Base-by-base conservation (phyloP, 1,140 invertebrate genomes). In the Drosophila kohkoa region DNA sequence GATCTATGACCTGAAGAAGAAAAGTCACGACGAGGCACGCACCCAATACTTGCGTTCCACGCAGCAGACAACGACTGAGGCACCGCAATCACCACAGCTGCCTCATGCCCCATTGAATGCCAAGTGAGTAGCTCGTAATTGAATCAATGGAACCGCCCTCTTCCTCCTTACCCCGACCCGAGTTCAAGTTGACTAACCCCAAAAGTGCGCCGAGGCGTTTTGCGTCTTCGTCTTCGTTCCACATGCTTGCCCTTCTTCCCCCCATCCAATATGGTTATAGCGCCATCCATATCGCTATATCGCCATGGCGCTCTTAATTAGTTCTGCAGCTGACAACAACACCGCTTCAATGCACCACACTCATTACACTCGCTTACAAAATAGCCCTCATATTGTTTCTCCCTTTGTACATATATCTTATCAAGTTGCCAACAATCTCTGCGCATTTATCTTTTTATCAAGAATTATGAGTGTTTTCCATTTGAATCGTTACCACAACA, bases 1-100 rank as follows among this genome's bases (percentile, higher is more conserved):
- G 83, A 96, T 99, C 32, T 95, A 96, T 62, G 97, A 98, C 86
- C 92, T 98, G 49, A 98, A 98, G 87, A 95, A 96, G 64, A 94
- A 96, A 64, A 97, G 96, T 0, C 97, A 98, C 86, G 96, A 98
- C 89, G 97, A 98, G 93, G 97, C 97, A 1, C 95, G 91, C 68
- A 91, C 86, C 7, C 91, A 92, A 67, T 92, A 92, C 67, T 62
- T 92, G 63, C 85, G 85, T 25, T 85, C 77, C 32, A 89, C 75
- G 10, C 82, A 87, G 16, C 81, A 67, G 28, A 45, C 41, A 43
- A 43, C 11, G 66, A 49, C 66, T 46, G 59, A 65, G 45, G 32
- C 51, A 38, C 68, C 48, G 7, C 63, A 58, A 54, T 67, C 49
- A 38, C 35, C 65, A 30, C 54, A 46, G 11, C 60, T 43, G 25